Conservation (phyloP, 2,113 vertebrate species). For the Ailurus styani region DNA sequence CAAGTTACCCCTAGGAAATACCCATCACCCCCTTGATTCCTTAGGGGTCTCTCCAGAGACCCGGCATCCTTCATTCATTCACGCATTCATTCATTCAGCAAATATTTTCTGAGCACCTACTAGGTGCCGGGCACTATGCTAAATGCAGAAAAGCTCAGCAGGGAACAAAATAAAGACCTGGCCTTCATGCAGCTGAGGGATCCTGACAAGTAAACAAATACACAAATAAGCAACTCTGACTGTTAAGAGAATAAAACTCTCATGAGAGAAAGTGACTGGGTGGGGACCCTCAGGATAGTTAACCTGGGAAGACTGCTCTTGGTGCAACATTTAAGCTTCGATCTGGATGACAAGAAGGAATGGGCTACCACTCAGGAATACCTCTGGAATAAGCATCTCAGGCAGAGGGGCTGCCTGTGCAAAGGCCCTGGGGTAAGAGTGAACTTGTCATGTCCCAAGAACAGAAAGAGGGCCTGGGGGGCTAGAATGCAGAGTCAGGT, state of each 20-base stretch:
- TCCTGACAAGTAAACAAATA: not conserved
- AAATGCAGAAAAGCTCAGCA: not conserved
- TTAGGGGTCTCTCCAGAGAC: not conserved
- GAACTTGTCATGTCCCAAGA: not conserved
- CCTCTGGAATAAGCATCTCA: not conserved
- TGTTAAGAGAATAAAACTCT: not conserved
- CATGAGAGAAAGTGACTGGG: not conserved
- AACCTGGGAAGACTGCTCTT: not conserved
- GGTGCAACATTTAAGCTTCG: not conserved
- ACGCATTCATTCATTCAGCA: not conserved
- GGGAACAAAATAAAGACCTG: not conserved
- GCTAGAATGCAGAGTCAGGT: not conserved
- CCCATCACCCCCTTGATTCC: not conserved
- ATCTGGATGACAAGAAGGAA: not conserved
- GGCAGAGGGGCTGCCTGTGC: not conserved
- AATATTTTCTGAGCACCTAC: not conserved
- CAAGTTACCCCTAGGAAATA: not conserved
- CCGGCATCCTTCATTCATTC: not conserved
- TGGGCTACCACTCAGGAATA: rapidly evolving
- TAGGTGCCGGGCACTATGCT: too few relatives aligned
- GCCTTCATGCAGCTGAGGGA: not conserved
- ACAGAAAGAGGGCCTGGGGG: not conserved
- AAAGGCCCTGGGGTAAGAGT: not conserved
- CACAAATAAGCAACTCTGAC: not conserved
- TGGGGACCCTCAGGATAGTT: not conserved